Base-by-base conservation (phyloP, 2,113 vertebrate species). In the human (Homo sapiens) region DNA sequence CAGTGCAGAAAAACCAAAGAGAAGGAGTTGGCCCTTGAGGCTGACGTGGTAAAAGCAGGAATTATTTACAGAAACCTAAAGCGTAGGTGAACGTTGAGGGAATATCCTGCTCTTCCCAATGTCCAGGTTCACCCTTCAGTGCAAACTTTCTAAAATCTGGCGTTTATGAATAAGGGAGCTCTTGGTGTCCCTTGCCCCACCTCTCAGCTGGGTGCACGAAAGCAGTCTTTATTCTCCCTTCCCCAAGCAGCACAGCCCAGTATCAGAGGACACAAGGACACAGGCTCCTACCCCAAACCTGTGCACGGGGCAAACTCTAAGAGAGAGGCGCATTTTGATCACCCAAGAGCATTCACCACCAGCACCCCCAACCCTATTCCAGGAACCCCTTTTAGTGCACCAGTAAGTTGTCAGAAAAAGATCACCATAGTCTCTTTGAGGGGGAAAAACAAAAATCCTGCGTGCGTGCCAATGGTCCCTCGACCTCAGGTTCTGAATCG, bases 141-240 rank as follows among this genome's bases (percentile, higher is more conserved):
- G 32, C 48, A 20, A 13, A 8, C 50, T 72, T 13, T 9, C 30
- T 48, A 38, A 59, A 35, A 14, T 18, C 45, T 10, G 40, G 90
- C 25, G 5, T 55, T 72, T 45, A 7, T 13, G 25, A 59, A 11
- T 5, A 9, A 55, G 45, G 38, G 27, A 6, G 16, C 3, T 52
- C 75, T 45, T 0, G 0, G 14, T 1, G 8, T 9, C 22, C 32
- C n/a, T 50, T 25, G 20, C 1, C 55, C 68, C 13, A 10, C 22
- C 27, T 55, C 12, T 40, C 10, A 16, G 48, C 27, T 11, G 8
- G 6, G 10, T 0, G 0, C 17, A 0, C 2, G 16, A 35, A 6
- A 75, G 61, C 22, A 18, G 10, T 18, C 43, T 66, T n/a, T 8
- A 3, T 23, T 20, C 16, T 59, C 64, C 43, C 50, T 50, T 81